Evolutionary conservation across 1,140 invertebrate species (phyloP), one percentile per base, ranked within the genome.

Genomic region (Ceratoteleas bidentatus): DNA sequence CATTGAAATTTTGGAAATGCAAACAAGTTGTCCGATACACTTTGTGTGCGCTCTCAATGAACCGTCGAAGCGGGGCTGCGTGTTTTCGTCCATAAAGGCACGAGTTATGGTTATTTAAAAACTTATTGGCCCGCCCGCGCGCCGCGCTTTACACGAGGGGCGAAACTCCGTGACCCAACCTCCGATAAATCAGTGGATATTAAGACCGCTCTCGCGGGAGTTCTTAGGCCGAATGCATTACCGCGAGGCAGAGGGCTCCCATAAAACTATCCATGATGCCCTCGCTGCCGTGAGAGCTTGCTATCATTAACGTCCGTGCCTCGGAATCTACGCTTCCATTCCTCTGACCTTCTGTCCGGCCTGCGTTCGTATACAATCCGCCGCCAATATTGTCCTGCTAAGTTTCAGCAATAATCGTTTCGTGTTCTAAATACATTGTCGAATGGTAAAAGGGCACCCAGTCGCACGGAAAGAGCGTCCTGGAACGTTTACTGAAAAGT

Each of bases 21-120:
- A 88, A 89, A 88, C 85, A 88, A 89, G 85, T 86, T 84, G 85
- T 84, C 84, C 83, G 87, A 85, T 88, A 88, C 87, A 88, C 80
- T 88, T 88, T 87, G 86, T 84, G 78, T 82, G 75, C 60, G 53
- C 40, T 0, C 6, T 56, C 3, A 69, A 62, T 40, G 70, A 73
- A 66, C 64, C 70, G 36, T 66, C 36, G 65, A 79, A 77, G 79
- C 80, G 69, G 81, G 81, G 83, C 73, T 85, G 76, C 85, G 79
- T 85, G 77, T 84, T 85, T 89, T 88, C 84, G 84, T 65, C 82
- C 87, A 88, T 90, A 90, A 90, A 90, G 88, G 84, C 86, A 89
- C 80, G 86, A 90, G 88, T 90, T 90, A 90, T 90, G 88, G 89
- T 90, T 90, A 90, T 89, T 90, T 90, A 90, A 90, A 90, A 90